A percentile compares a stretch with the other conserved stretches of the same genome.
These are phyloP conservation scores for Spermophilus dauricus DNA, from an alignment of 2,113 vertebrate species.

Conservation along the genomic window DNA sequence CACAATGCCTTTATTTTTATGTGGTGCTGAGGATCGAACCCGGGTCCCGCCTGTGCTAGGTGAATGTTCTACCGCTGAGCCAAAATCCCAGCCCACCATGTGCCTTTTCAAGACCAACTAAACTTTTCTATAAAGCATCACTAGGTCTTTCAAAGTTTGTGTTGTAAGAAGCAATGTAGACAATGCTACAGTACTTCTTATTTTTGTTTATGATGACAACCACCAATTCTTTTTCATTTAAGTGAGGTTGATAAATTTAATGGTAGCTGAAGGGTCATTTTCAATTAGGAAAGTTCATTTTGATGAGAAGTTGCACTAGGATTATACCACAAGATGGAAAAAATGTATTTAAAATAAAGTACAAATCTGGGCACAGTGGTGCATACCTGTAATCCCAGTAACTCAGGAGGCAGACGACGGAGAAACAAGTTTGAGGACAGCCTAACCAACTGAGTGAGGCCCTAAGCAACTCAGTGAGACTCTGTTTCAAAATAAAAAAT, in stretches of 20 bases:
- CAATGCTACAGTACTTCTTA: conserved; percentile 84
- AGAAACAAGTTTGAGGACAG: neutral
- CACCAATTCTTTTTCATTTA: conserved; percentile 82
- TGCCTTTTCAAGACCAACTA: conserved; percentile 88
- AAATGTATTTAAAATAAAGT: too few relatives aligned
- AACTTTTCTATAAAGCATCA: conserved; percentile 82
- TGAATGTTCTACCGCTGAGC: too few relatives aligned
- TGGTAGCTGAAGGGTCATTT: conserved; percentile 79
- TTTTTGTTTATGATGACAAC: conserved; percentile 85
- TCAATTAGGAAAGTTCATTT: conserved; percentile 75
- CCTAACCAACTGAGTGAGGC: neutral
- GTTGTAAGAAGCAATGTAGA: conserved; percentile 80
- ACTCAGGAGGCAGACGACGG: neutral
- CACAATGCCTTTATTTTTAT: too few relatives aligned
- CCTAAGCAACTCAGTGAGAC: neutral
- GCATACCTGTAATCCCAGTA: neutral
- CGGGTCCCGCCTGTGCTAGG: too few relatives aligned
- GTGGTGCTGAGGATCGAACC: too few relatives aligned
- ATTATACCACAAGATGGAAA: conserved; percentile 82
- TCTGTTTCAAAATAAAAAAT: neutral
- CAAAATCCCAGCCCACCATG: conserved; percentile 15
- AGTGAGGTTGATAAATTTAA: conserved; percentile 73
- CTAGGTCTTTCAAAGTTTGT: conserved; percentile 80
- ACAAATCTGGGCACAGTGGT: too few relatives aligned
- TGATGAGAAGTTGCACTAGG: conserved; percentile 86